Evolutionary conservation across 2,113 vertebrate species (phyloP).

Genomic region (Mastomys natalensis): DNA sequence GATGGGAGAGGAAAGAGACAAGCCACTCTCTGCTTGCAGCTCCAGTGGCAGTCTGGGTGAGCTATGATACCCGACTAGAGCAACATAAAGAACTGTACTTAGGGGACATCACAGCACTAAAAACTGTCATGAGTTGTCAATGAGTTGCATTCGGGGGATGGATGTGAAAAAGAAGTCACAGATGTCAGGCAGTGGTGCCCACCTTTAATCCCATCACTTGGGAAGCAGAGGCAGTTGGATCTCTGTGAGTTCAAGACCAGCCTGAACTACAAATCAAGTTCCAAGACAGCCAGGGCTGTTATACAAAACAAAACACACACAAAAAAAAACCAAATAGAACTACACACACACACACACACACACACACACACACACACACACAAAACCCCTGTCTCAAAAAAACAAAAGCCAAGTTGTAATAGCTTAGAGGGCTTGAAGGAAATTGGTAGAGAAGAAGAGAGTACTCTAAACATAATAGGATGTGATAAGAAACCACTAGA

Average conservation of each 20-base stretch:
- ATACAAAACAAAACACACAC: neutral
- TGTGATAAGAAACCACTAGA: neutral
- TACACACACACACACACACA: too few species aligned
- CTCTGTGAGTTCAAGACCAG: neutral
- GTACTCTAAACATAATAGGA: neutral
- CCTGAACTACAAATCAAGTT: neutral
- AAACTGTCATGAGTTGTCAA: slow-evolving; percentile 1
- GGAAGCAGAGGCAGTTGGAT: neutral
- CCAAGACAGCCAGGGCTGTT: neutral
- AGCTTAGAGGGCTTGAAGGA: slow-evolving; percentile 9
- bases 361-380: too few species aligned
- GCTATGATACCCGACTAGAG: neutral
- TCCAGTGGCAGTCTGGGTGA: neutral
- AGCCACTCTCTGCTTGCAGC: neutral
- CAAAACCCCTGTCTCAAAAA: too few species aligned
- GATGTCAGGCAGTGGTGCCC: neutral
- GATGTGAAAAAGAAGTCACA: slow-evolving; percentile 10
- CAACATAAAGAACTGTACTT: neutral
- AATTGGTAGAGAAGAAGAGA: slow-evolving; percentile 2
- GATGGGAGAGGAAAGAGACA: slow-evolving; percentile 28
- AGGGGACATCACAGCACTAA: slow-evolving; percentile 15
- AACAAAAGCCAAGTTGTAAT: too few species aligned
- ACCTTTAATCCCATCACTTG: neutral
- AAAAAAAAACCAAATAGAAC: too few species aligned
- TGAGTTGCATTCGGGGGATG: neutral